Evolutionary conservation across 2,888 invertebrate species (phyloP).

Genomic region (Heliconius erato): DNA sequence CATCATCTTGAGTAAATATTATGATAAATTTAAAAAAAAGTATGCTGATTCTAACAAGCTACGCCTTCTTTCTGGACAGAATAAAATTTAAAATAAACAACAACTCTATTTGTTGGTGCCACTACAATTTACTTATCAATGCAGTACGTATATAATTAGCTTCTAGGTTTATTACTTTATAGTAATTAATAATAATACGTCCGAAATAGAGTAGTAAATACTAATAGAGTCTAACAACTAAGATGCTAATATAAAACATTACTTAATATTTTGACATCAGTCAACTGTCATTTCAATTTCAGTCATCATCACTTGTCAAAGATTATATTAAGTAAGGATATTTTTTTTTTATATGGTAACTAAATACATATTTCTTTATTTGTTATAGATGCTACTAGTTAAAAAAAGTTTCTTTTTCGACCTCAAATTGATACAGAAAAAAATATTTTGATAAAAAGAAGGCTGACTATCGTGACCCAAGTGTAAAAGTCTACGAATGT

Average conservation of each 20-base stretch:
- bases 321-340: not conserved
- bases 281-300: not conserved
- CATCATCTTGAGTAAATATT: conserved; percentile 88
- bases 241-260: not conserved
- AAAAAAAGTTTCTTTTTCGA: no score
- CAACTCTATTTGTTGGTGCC: not conserved
- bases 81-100: not conserved
- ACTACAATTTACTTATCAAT: not conserved
- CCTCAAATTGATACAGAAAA: no score
- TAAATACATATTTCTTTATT: no score
- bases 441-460: no score
- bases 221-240: no score
- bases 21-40: not conserved
- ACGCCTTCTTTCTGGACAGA: conserved; percentile 4
- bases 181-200: not conserved
- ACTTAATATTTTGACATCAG: not conserved
- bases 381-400: no score
- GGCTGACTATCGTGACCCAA: no score
- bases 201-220: no score
- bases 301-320: not conserved
- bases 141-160: not conserved
- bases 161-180: not conserved
- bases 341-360: not conserved
- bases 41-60: not conserved
- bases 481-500: no score